A percentile compares a stretch with the other conserved stretches of the same genome.
These are phyloP conservation scores for Aphidius gifuensis DNA, from an alignment of 1,140 invertebrate species.

Conservation along the genomic window DNA sequence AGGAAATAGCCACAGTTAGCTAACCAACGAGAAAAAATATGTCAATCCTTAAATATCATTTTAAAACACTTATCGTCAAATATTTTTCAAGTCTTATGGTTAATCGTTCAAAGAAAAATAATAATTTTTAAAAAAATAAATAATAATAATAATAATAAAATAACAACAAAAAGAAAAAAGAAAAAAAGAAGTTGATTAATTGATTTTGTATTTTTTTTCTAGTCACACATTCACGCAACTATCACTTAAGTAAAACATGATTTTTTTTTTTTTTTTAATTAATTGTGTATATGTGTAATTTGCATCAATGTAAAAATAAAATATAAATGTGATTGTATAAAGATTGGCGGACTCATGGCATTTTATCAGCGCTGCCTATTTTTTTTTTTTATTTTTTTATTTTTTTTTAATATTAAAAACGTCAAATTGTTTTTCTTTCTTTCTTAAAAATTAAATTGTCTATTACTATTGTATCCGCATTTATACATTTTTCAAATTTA, in stretches of 20 bases:
- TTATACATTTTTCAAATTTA: constrained; percentile 9
- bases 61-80: constrained; percentile 24
- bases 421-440: neutral
- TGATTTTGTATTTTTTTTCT: constrained; percentile 5
- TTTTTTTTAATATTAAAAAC: too few species aligned
- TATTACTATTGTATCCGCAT: constrained; percentile 1
- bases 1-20: too few species aligned
- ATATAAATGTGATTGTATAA: constrained; percentile 5
- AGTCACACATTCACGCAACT: constrained; percentile 5
- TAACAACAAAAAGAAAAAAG: constrained; percentile 2
- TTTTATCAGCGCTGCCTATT: neutral
- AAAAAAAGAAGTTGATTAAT: constrained; percentile 1
- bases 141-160: constrained; percentile 1
- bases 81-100: constrained; percentile 1
- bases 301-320: constrained; percentile 4
- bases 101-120: too few species aligned
- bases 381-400: constrained; percentile 6
- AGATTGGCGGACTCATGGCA: neutral
- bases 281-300: constrained; percentile 1
- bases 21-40: neutral
- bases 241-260: constrained; percentile 24
- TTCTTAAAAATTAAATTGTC: constrained; percentile 10
- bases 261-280: constrained; percentile 13
- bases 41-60: constrained; percentile 14
- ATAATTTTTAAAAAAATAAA: neutral